Percentiles rank a stretch among this genome's conserved stretches.
phyloP scores from a whole-genome alignment of 2,888 invertebrate genomes.

The Rhopalosiphum nymphaeae region DNA sequence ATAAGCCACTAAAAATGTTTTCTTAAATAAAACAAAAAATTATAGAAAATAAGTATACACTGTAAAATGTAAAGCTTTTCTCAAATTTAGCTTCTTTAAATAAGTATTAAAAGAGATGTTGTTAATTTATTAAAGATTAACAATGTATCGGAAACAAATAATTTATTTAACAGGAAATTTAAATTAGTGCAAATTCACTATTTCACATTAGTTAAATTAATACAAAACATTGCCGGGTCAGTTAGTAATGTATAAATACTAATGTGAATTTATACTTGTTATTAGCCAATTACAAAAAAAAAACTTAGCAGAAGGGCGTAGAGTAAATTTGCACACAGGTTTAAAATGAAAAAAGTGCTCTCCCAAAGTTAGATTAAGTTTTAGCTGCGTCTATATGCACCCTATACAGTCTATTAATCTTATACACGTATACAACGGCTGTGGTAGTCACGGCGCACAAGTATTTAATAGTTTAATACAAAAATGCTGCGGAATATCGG shows the following conservation, averaged over 20 bases:
- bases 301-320: too few species aligned
- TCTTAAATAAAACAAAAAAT: background rate
- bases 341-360: too few species aligned
- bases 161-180: background rate
- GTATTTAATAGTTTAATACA: too few species aligned
- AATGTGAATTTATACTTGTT: slow-evolving; percentile 1
- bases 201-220: too few species aligned
- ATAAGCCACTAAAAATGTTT: background rate
- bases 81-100: background rate
- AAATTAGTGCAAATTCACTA: background rate
- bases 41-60: background rate
- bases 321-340: too few species aligned
- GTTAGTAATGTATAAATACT: background rate
- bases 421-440: too few species aligned
- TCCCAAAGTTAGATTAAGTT: too few species aligned
- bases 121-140: background rate
- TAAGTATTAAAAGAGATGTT: background rate
- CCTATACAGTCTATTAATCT: too few species aligned
- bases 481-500: too few species aligned
- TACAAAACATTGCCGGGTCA: too few species aligned
- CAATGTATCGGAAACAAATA: background rate
- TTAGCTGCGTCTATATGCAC: too few species aligned
- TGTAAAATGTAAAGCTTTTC: background rate
- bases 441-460: too few species aligned
- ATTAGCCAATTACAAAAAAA: background rate